These are phyloP conservation scores for Papilio polyxenes DNA, from an alignment of 1,140 invertebrate genomes.

Conservation along the genomic window DNA sequence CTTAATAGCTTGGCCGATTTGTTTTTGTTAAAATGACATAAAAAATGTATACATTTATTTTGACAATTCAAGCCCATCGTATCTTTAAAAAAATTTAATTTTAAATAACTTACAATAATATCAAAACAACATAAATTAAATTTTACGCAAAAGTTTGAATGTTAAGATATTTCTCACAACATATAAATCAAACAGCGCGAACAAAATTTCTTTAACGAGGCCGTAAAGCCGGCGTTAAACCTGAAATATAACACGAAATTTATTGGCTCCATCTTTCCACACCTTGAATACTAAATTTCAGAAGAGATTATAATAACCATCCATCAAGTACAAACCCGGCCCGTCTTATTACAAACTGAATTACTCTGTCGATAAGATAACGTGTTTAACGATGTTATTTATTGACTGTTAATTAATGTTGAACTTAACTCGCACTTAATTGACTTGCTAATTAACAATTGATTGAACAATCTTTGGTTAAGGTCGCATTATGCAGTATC, in stretches of 20 bases:
- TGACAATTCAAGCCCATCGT: too few species aligned
- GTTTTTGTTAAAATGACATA: too few species aligned
- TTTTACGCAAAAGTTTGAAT: neutral
- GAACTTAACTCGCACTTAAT: constrained; percentile 10
- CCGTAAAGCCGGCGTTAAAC: constrained; percentile 43
- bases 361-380: constrained; percentile 34
- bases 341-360: constrained; percentile 31
- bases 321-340: constrained; percentile 26
- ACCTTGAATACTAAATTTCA: constrained; percentile 51
- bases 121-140: neutral
- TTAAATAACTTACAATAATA: neutral
- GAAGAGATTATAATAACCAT: constrained; percentile 32
- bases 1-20: too few species aligned
- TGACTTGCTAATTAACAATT: constrained; percentile 5
- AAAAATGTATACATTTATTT: too few species aligned
- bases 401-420: constrained; percentile 34
- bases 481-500: neutral
- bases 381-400: constrained; percentile 27
- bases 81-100: too few species aligned
- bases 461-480: constrained; percentile 13
- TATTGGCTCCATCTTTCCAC: constrained; percentile 45
- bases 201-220: constrained; percentile 42
- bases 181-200: constrained; percentile 32
- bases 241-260: constrained; percentile 52
- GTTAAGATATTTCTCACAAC: constrained; percentile 4